A percentile compares a stretch with the other conserved stretches of the same genome.
Conservation (phyloP, 2,797 vertebrate species). For the Podargus strigoides region DNA sequence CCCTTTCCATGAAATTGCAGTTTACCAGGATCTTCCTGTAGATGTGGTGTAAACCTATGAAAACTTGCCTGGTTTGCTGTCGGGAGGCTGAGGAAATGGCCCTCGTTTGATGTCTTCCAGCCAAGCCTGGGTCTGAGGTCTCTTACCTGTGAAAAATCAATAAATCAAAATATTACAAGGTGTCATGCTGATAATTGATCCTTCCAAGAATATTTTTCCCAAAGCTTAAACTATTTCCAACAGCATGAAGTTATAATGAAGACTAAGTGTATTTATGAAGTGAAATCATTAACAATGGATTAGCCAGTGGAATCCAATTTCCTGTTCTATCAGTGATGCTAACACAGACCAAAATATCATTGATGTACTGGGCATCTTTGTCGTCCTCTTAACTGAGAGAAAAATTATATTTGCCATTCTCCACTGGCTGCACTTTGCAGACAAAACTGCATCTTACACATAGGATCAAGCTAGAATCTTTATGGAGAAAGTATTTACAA, state of each 20-base stretch:
- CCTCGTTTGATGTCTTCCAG: not conserved
- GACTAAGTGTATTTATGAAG: slow-evolving; percentile 70
- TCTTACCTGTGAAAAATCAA: slow-evolving; percentile 20
- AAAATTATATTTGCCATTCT: slow-evolving; percentile 32
- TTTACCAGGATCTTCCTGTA: not conserved
- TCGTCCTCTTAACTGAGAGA: slow-evolving; percentile 43
- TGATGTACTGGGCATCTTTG: slow-evolving; percentile 53
- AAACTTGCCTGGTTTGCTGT: not conserved
- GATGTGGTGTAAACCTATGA: not conserved
- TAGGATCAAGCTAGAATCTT: slow-evolving; percentile 17
- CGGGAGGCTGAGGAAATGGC: not conserved
- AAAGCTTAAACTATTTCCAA: slow-evolving; percentile 62
- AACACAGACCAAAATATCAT: slow-evolving; percentile 40
- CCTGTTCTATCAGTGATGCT: slow-evolving; percentile 61
- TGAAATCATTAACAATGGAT: slow-evolving; percentile 72
- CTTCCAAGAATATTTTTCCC: slow-evolving; percentile 51
- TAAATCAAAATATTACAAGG: slow-evolving; percentile 55
- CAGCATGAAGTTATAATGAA: slow-evolving; percentile 64
- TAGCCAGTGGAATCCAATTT: slow-evolving; percentile 73
- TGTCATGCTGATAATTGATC: slow-evolving; percentile 50
- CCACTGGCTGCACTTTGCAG: not conserved
- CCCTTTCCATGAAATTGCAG: not conserved
- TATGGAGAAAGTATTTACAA: slow-evolving; percentile 39
- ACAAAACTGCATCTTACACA: not conserved
- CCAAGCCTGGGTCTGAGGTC: slow-evolving; percentile 21